These are phyloP conservation scores for Erebia aethiops DNA, from an alignment of 2,888 invertebrate genomes.

Conservation along the genomic window DNA sequence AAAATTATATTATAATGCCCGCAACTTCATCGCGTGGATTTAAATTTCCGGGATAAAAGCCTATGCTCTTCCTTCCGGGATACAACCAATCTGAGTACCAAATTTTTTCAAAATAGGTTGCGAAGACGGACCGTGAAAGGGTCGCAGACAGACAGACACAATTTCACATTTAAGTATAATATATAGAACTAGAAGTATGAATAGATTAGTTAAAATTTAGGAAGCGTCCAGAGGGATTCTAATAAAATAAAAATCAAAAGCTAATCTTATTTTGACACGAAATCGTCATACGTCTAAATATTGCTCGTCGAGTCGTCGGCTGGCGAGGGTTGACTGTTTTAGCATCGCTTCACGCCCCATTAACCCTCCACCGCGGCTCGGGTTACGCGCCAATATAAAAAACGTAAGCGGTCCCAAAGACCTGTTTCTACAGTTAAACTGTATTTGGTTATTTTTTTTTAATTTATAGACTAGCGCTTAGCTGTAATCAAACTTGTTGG, in stretches of 20 bases:
- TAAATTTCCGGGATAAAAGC: too few relatives aligned
- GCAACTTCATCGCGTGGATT: too few relatives aligned
- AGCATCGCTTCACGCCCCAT: conserved; percentile 45
- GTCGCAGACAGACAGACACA: too few relatives aligned
- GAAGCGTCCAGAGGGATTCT: not conserved
- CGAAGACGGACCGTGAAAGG: too few relatives aligned
- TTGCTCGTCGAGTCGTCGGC: conserved; percentile 16
- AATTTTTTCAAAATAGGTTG: too few relatives aligned
- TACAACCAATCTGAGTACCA: too few relatives aligned
- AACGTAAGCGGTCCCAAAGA: conserved; percentile 27
- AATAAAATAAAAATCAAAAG: conserved; percentile 6
- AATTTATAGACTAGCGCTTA: too few relatives aligned
- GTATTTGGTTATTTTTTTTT: not conserved
- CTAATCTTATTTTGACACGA: conserved; percentile 39
- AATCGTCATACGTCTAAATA: conserved; percentile 40
- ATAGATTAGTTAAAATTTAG: not conserved
- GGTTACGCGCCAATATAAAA: conserved; percentile 40
- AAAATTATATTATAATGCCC: too few relatives aligned
- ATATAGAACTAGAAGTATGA: too few relatives aligned
- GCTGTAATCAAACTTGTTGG: too few relatives aligned
- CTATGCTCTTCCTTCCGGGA: too few relatives aligned
- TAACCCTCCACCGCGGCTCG: conserved; percentile 42
- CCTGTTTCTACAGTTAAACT: conserved; percentile 13
- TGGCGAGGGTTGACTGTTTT: conserved; percentile 37
- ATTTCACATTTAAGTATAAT: too few relatives aligned